Conservation (phyloP, 2,113 vertebrate genomes). For the Syrrhaptes paradoxus region DNA sequence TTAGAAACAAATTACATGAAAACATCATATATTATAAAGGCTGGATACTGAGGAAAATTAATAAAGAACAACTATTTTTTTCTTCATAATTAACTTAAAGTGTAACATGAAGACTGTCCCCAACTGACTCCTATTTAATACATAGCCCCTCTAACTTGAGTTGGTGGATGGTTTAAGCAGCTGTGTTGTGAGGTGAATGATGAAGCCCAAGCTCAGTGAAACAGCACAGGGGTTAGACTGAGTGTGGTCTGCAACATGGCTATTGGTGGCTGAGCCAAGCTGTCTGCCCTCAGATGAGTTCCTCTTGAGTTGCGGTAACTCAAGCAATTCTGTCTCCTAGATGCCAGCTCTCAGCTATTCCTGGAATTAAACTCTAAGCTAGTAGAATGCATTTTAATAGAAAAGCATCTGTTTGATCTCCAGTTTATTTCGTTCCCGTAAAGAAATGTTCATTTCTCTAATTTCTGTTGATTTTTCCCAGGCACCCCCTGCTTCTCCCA, state of each 20-base stretch:
- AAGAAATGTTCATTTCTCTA: not conserved
- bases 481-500: not conserved
- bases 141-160: not conserved
- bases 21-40: not conserved
- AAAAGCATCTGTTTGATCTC: not conserved
- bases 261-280: not conserved
- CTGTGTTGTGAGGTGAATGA: not conserved
- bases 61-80: accelerated
- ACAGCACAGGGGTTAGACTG: not conserved
- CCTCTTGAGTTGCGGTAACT: not conserved
- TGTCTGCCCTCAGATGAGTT: not conserved
- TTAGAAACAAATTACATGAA: not conserved
- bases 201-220: not conserved
- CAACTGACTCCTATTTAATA: not conserved
- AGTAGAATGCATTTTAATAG: not conserved
- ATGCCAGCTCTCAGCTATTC: not conserved
- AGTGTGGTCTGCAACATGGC: not conserved
- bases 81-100: not conserved
- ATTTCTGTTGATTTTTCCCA: not conserved
- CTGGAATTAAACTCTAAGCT: not conserved
- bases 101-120: not conserved
- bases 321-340: not conserved
- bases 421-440: not conserved
- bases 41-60: not conserved
- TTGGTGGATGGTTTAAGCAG: not conserved